These are phyloP conservation scores for Cristatella mucedo DNA, from an alignment of 2,888 invertebrate genomes.

Conservation along the genomic window DNA sequence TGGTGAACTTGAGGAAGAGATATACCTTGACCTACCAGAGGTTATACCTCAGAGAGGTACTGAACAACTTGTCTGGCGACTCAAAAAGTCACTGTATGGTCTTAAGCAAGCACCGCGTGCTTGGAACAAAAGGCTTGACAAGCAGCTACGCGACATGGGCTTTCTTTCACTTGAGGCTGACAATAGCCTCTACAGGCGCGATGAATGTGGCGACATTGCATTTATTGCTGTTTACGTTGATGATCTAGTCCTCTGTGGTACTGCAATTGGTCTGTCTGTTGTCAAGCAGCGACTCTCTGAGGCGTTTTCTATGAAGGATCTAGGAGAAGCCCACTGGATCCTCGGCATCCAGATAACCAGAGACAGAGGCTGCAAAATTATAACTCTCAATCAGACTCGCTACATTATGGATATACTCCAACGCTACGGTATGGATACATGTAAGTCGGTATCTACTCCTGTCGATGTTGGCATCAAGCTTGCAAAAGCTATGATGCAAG, in stretches of 20 bases:
- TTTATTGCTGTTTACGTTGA: slow-evolving; percentile 14
- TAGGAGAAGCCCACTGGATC: slow-evolving; percentile 11
- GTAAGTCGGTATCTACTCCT: slow-evolving; percentile 13
- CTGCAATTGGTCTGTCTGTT: slow-evolving; percentile 5
- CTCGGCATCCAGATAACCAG: slow-evolving; percentile 8
- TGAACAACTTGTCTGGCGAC: slow-evolving; percentile 14
- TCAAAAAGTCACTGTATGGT: slow-evolving; percentile 16
- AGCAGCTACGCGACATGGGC: slow-evolving; percentile 11
- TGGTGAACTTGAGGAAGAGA: too few species aligned
- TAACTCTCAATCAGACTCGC: slow-evolving; percentile 1
- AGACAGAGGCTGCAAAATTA: slow-evolving; percentile 1
- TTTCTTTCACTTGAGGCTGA: slow-evolving; percentile 12
- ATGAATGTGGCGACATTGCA: neutral
- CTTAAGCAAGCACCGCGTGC: slow-evolving; percentile 13
- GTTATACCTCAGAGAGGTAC: too few species aligned
- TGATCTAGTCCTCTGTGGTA: slow-evolving; percentile 10
- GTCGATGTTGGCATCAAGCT: slow-evolving; percentile 9
- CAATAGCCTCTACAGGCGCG: slow-evolving; percentile 9
- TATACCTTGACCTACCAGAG: too few species aligned
- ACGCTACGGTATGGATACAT: slow-evolving; percentile 9
- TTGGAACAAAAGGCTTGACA: slow-evolving; percentile 15
- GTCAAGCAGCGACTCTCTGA: neutral
- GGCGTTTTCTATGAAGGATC: slow-evolving; percentile 12
- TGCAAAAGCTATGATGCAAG: too few species aligned
- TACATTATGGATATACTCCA: slow-evolving; percentile 11